Evolutionary conservation across 2,888 invertebrate species (phyloP), one percentile per base, ranked within the genome.

Genomic region (Hyposoter dolosus): DNA sequence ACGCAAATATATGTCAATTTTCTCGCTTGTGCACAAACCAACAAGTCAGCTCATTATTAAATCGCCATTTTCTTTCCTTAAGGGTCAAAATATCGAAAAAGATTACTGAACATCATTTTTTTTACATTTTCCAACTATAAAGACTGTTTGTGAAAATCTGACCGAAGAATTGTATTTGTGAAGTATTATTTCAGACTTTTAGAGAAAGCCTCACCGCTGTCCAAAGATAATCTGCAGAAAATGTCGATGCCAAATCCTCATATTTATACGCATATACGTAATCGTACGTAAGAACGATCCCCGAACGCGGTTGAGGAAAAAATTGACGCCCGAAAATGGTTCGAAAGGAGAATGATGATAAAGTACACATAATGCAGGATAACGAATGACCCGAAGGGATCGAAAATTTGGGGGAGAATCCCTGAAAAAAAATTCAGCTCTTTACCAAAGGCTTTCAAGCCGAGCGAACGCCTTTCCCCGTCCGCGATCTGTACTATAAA

Each of bases 291-390:
- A 77, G 4, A 9, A 32, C 28, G 19, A n/a, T 10, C 15, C 9
- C 19, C 28, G 53, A 78, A 50, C n/a, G 50, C n/a, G 50, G 28
- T 2, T 40, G 40, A 15, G 3, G 23, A 74, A 56, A 71, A 47
- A 85, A 72, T 72, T 47, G 69, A 50, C n/a, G 28, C 35, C 50
- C 35, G 40, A 17, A 35, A 63, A 74, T 60, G 47, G 68, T 40
- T 78, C 60, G 74, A 78, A 78, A 68, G 50, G 74, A 28, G 66
- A 85, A 69, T 68, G 65, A 65, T 81, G 80, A 81, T 84, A 84
- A 84, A 81, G 66, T 72, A 81, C 56, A 28, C 56, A 40, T 74
- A 78, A 76, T 76, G 45, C 45, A 32, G 40, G 80, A 69, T 77
- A 84, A 84, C 72, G 68, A 68, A 84, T 82, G 68, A 78, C 32